A percentile compares a stretch with the other conserved stretches of the same genome.
Evolutionary conservation across 1,140 invertebrate genomes (phyloP).

Genomic region (Pygmarrhopalites habei): DNA sequence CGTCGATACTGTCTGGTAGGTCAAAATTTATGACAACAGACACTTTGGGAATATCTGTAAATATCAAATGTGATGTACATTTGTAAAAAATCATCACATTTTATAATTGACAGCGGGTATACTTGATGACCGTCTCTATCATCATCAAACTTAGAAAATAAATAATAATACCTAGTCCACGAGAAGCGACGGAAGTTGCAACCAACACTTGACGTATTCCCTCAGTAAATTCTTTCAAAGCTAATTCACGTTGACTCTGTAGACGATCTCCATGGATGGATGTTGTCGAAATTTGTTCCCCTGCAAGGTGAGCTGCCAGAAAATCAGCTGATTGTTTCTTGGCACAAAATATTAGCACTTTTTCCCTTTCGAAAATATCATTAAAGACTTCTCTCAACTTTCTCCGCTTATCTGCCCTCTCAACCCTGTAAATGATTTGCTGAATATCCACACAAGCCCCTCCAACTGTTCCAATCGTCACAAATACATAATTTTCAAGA

Average conservation of each 20-base stretch:
- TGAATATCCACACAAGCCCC: constrained; percentile 83
- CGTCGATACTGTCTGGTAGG: constrained; percentile 75
- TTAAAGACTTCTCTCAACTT: constrained; percentile 64
- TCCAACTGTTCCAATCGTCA: constrained; percentile 78
- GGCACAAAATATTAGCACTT: constrained; percentile 82
- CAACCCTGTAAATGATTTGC: constrained; percentile 70
- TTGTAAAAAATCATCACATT: too few species aligned
- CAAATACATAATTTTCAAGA: constrained; percentile 67
- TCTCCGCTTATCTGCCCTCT: constrained; percentile 62
- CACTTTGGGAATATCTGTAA: constrained; percentile 68
- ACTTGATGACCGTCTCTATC: too few species aligned
- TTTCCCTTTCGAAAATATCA: constrained; percentile 51
- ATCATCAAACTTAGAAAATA: too few species aligned
- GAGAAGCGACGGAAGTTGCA: constrained; percentile 83
- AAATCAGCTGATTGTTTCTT: constrained; percentile 84
- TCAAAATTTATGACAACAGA: constrained; percentile 89
- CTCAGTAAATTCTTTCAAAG: constrained; percentile 70
- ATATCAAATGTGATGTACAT: too few species aligned
- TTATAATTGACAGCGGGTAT: too few species aligned
- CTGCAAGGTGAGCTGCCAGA: constrained; percentile 64
- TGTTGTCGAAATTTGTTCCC: constrained; percentile 63
- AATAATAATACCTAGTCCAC: constrained; percentile 65
- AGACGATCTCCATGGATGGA: constrained; percentile 88
- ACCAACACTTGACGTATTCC: constrained; percentile 71
- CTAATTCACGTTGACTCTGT: constrained; percentile 81